Percentiles rank a stretch among this genome's conserved stretches.
Conservation (phyloP, 2,888 invertebrate species). For the Apotomis capreana region DNA sequence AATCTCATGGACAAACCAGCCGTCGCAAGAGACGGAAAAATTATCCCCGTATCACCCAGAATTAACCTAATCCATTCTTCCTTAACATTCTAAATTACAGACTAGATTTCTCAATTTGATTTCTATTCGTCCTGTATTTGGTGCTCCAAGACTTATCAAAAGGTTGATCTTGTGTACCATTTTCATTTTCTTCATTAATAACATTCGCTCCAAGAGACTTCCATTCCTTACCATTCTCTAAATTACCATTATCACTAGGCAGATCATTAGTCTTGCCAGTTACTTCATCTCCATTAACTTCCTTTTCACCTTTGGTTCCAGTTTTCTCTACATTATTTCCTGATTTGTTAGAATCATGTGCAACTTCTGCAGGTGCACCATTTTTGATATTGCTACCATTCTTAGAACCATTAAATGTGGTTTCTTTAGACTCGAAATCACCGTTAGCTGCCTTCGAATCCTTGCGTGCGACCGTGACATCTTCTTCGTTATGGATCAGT, state of each 20-base stretch:
- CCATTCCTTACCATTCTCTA: conserved; percentile 36
- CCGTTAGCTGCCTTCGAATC: neutral
- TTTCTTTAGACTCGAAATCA: conserved; percentile 10
- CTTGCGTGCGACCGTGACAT: neutral
- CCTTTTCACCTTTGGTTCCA: conserved; percentile 2
- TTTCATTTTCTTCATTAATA: conserved; percentile 39
- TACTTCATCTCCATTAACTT: conserved; percentile 22
- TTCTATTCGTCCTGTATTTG: conserved; percentile 56
- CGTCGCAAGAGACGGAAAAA: neutral
- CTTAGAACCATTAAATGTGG: conserved; percentile 1
- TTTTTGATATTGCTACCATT: neutral
- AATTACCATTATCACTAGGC: conserved; percentile 24
- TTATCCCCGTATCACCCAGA: neutral
- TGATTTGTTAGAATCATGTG: neutral
- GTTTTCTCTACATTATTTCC: neutral
- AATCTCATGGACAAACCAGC: neutral
- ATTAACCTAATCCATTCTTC: neutral
- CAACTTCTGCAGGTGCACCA: neutral
- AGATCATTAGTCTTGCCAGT: conserved; percentile 11
- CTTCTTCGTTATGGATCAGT: conserved; percentile 60
- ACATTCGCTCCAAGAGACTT: conserved; percentile 42
- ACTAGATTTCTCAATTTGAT: conserved; percentile 62
- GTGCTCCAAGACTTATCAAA: conserved; percentile 55
- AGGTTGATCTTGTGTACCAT: neutral
- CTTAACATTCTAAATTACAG: conserved; percentile 50